Base-by-base conservation (phyloP, 92 coral and sea anemone species). In the Pocillopora grandis region DNA sequence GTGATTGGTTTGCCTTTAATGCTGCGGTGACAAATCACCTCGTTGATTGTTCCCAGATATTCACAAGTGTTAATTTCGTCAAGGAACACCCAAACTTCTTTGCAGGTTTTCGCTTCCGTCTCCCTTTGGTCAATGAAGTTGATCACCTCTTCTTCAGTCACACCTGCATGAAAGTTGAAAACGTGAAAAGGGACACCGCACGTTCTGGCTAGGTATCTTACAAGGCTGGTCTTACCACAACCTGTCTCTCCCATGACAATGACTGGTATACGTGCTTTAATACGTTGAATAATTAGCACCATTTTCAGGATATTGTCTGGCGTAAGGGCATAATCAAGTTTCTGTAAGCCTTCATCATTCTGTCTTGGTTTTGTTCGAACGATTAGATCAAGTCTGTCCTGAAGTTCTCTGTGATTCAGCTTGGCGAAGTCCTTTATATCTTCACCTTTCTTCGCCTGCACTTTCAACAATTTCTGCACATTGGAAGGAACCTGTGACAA, bases 231-330 rank as follows among this genome's bases (percentile, higher is more conserved):
- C 80, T 96, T 96, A 1, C 99, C 99, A 81, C 99, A 96, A 63
- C 99, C 99, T 16, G 99, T 96, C 84, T 96, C 99, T 1, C 99
- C 99, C 99, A 96, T 96, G 9, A 96, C 81, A 74, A 96, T 92
- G 33, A 96, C 98, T 0, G 99, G 99, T 61, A 91, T 90, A 62
- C 86, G 77, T 31, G 99, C 96, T 58, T 93, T 91, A 64, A 94
- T 92, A 74, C 99, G 93, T 79, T 94, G 98, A 63, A 94, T 89
- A 66, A 96, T 96, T 75, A 96, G 58, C 35, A 92, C 91, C 99
- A 96, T 96, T 87, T 96, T 96, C 79, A 96, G 83, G 58, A 96
- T 77, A 76, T 96, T 96, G 84, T 96, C 99, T 2, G 97, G 98
- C 0, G 99, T 96, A 27, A 96, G 89, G 19, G 98, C 99, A 61